Evolutionary conservation across 2,888 invertebrate species (phyloP), one percentile per base, ranked within the genome.

Genomic region (Pseudanteris insignis): DNA sequence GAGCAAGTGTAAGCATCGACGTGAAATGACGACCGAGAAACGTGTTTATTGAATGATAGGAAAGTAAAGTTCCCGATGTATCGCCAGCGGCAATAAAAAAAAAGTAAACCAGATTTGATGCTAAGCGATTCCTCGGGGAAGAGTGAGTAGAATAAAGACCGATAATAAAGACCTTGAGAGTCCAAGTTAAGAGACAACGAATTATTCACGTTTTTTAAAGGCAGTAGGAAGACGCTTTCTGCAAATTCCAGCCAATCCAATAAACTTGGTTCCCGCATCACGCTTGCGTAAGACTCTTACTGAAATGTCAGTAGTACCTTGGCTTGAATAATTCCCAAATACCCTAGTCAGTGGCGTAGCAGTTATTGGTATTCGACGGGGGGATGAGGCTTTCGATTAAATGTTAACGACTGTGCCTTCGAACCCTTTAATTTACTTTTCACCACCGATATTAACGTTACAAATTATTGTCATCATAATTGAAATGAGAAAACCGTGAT

Each of bases 181-280:
- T 44, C 25, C 10, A 50, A 55, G 26, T 57, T 25, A 47, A 62
- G 51, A 63, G 54, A 59, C 50, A 63, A 51, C 59, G 55, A 63
- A 55, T 51, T 47, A 63, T 63, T 59, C 55, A 38, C 61, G 55
- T 55, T 63, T 41, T 57, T 50, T 13, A 28, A 50, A 51, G 60
- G 60, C 60, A 60, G 60, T 38, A 60, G 60, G 64, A 57, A 60
- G 57, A 47, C 48, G 60, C 60, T 60, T 64, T 48, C 57, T 60
- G 51, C 60, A 53, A 47, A 57, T 53, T 44, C 60, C 63, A 54
- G 51, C 51, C 63, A 55, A 63, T 63, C 63, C 59, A 63, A 58
- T 58, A 58, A 59, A 55, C 58, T 63, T 51, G 55, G 51, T 63
- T 24, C 58, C 63, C 41, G 63, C 63, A 64, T 64, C 60, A 55